Percentiles rank a stretch among this genome's conserved stretches.
These are phyloP conservation scores for Ateles fusciceps DNA, from an alignment of 2,797 vertebrate genomes.

Conservation along the genomic window DNA sequence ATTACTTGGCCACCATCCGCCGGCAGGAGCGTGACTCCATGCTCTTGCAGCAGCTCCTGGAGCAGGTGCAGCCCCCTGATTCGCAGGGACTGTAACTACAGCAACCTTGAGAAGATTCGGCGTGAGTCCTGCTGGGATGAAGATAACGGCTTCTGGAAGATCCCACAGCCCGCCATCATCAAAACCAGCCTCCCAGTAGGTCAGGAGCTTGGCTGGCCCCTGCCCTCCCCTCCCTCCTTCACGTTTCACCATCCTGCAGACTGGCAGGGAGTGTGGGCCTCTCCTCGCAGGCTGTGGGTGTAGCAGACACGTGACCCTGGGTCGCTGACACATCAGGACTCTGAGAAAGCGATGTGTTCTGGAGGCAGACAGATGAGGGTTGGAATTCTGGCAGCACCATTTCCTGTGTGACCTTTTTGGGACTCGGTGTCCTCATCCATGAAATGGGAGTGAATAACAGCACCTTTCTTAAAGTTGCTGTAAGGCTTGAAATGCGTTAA, in stretches of 20 bases:
- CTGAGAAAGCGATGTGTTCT: neutral
- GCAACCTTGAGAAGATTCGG: constrained; percentile 89
- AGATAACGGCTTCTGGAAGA: constrained; percentile 88
- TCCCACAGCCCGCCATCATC: constrained; percentile 88
- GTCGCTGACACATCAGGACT: neutral
- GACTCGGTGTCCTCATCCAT: neutral
- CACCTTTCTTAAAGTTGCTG: neutral
- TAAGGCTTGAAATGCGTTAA: neutral
- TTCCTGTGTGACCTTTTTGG: neutral
- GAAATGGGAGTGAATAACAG: neutral
- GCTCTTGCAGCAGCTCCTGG: constrained; percentile 89
- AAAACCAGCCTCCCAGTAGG: constrained; percentile 91
- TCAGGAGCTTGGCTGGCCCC: constrained; percentile 69
- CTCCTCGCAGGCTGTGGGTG: neutral
- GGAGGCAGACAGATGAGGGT: neutral
- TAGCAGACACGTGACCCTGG: neutral
- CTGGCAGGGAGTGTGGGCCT: neutral
- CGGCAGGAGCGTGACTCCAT: constrained; percentile 88
- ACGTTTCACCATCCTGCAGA: neutral
- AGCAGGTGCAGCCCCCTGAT: constrained; percentile 89
- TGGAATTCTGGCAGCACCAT: neutral
- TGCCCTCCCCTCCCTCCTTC: no score
- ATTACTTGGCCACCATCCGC: constrained; percentile 89
- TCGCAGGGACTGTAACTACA: constrained; percentile 92
- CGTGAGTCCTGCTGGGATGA: constrained; percentile 90